A percentile compares a stretch with the other conserved stretches of the same genome.
These are phyloP conservation scores for Ormia ochracea DNA, from an alignment of 2,888 invertebrate genomes.

Conservation along the genomic window DNA sequence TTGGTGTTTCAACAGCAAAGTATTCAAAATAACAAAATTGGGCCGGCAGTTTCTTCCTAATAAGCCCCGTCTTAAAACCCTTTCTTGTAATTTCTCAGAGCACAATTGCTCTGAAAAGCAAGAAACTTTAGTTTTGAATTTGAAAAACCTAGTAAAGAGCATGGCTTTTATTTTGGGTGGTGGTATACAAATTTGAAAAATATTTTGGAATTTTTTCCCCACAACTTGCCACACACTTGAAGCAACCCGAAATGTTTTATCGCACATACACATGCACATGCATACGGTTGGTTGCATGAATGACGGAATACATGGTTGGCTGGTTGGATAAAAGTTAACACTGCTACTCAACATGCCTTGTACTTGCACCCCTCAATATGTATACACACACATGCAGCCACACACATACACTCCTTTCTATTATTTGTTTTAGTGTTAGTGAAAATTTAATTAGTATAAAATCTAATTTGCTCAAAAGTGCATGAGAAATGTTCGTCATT, in stretches of 20 bases:
- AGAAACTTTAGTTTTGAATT: no score
- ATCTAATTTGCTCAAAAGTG: constrained; percentile 77
- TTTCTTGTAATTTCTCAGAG: no score
- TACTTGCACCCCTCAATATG: neutral
- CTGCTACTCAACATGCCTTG: constrained; percentile 62
- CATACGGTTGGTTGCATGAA: neutral
- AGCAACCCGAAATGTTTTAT: neutral
- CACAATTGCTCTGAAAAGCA: no score
- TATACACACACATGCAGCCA: neutral
- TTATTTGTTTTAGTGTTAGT: constrained; percentile 69
- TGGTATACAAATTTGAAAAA: neutral
- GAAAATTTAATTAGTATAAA: constrained; percentile 76
- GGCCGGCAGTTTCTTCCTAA: no score
- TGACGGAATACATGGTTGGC: constrained; percentile 47
- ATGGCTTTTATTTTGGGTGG: no score
- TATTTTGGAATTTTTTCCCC: neutral
- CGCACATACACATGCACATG: neutral
- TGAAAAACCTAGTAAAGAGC: no score
- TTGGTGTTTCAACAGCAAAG: no score
- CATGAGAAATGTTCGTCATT: constrained; percentile 72
- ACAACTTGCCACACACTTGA: neutral
- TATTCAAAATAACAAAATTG: no score
- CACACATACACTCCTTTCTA: constrained; percentile 19
- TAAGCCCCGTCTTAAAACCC: no score
- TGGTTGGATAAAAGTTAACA: constrained; percentile 61